phyloP scores from a whole-genome alignment of 2,888 invertebrate genomes.

The Heliconius charithonia region DNA sequence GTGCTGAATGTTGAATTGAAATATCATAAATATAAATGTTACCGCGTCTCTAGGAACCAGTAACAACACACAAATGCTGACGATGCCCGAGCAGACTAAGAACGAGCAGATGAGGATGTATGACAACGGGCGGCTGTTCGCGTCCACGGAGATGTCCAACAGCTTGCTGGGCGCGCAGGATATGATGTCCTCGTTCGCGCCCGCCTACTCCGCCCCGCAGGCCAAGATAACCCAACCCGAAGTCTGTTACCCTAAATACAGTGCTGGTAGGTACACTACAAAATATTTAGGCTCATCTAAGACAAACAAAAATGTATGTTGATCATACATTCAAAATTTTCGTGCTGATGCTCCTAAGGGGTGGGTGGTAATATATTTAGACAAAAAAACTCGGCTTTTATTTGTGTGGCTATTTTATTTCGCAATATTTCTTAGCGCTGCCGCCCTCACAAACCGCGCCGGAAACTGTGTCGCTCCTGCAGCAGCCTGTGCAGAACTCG shows the following conservation, averaged over 20 bases:
- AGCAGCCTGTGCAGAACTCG: constrained; percentile 71
- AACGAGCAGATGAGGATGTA: constrained; percentile 76
- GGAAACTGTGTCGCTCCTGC: constrained; percentile 77
- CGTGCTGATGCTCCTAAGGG: no score
- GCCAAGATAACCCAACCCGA: constrained; percentile 69
- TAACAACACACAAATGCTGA: constrained; percentile 75
- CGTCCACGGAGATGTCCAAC: constrained; percentile 69
- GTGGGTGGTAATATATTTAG: no score
- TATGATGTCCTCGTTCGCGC: constrained; percentile 65
- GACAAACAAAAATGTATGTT: no score
- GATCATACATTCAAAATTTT: no score
- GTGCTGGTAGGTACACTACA: constrained; percentile 59
- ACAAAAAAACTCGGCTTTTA: not conserved
- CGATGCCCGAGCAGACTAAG: constrained; percentile 70
- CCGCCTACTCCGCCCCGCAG: constrained; percentile 63
- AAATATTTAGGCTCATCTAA: not conserved
- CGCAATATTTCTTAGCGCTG: constrained; percentile 54
- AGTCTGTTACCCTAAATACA: constrained; percentile 68
- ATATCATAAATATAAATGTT: constrained; percentile 36
- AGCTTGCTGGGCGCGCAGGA: constrained; percentile 69
- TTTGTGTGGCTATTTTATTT: constrained; percentile 1
- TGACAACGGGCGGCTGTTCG: constrained; percentile 67
- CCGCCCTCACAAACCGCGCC: constrained; percentile 80
- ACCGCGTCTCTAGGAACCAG: constrained; percentile 63
- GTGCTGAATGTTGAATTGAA: constrained; percentile 11